Evolutionary conservation across 64 coral and sea anemone genomes (phyloP).

Genomic region (Porites lutea): DNA sequence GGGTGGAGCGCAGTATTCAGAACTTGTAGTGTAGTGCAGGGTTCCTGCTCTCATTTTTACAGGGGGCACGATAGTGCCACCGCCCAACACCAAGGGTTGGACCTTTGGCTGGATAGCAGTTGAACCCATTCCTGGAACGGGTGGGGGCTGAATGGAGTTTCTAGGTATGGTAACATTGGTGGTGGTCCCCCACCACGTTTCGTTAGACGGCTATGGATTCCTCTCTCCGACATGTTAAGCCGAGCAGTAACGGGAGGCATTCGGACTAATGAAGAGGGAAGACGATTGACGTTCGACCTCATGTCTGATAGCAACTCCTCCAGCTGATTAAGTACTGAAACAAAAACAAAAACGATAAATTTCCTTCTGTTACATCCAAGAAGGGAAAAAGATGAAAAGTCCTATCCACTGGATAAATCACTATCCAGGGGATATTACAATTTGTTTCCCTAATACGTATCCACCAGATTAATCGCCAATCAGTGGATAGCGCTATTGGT

Average conservation of each 20-base stretch:
- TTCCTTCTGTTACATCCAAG: too few relatives aligned
- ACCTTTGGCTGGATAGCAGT: conserved; percentile 24
- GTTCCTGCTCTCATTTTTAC: conserved; percentile 1
- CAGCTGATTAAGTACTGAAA: conserved; percentile 95
- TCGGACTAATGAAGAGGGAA: conserved; percentile 86
- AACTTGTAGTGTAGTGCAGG: not conserved
- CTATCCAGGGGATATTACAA: too few relatives aligned
- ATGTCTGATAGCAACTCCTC: conserved; percentile 96
- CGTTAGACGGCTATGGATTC: conserved; percentile 84
- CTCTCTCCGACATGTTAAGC: conserved; percentile 94
- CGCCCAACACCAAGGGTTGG: not conserved
- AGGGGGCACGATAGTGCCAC: not conserved
- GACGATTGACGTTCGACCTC: conserved; percentile 91
- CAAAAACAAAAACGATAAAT: not conserved
- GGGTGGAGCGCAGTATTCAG: conserved; percentile 55
- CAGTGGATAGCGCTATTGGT: too few relatives aligned
- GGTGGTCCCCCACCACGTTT: conserved; percentile 74
- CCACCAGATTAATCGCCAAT: too few relatives aligned
- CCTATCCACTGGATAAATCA: too few relatives aligned
- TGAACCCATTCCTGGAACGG: conserved; percentile 34
- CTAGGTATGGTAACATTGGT: conserved; percentile 50
- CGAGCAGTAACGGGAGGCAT: conserved; percentile 91
- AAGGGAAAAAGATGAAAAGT: too few relatives aligned
- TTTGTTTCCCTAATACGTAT: too few relatives aligned
- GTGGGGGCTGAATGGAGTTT: conserved; percentile 39